These are phyloP conservation scores for Myiothlypis coronata DNA, from an alignment of 2,797 vertebrate species.

Conservation along the genomic window DNA sequence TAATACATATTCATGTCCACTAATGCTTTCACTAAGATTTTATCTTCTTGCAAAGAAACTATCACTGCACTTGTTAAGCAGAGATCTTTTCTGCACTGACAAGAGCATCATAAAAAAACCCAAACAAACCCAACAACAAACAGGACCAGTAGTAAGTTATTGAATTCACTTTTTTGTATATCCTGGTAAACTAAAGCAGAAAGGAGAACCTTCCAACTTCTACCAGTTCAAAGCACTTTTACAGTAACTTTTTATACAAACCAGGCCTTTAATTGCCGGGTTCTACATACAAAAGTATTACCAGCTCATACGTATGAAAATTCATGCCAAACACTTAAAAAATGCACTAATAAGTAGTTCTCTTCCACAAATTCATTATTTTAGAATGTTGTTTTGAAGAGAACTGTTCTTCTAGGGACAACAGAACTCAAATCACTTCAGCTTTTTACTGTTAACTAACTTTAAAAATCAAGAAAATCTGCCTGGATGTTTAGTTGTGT, in stretches of 20 bases:
- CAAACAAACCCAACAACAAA: background rate
- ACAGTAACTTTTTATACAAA: background rate
- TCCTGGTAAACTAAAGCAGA: background rate
- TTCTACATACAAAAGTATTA: background rate
- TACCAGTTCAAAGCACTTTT: background rate
- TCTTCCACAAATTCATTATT: background rate
- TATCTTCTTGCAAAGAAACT: background rate
- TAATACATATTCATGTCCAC: accelerated
- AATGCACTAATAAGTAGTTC: background rate
- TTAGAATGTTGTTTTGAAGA: background rate
- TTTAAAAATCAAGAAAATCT: background rate
- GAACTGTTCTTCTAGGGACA: background rate
- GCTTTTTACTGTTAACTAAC: background rate
- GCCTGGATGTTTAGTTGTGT: background rate
- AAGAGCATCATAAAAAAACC: background rate
- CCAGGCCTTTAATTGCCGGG: accelerated
- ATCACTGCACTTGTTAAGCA: background rate
- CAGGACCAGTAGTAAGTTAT: background rate
- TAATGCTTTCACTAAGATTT: background rate
- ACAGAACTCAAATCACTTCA: background rate
- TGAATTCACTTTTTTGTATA: background rate
- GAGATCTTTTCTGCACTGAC: background rate
- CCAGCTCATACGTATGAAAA: accelerated
- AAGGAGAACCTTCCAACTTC: background rate
- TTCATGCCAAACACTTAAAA: background rate